These are phyloP conservation scores for Micrasema longulum DNA, from an alignment of 1,140 invertebrate genomes.

Conservation along the genomic window DNA sequence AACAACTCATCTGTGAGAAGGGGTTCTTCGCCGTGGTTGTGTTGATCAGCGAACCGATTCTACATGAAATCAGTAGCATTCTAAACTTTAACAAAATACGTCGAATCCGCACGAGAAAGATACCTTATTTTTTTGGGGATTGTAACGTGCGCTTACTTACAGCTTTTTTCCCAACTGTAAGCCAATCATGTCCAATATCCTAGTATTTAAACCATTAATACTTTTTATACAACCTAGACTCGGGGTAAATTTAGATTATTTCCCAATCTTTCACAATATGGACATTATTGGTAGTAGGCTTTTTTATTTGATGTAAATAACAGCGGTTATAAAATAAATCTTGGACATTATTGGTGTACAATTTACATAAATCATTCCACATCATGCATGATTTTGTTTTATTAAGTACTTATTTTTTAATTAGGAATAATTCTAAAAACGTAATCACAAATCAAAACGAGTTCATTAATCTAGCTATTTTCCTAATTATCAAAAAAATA, in stretches of 20 bases:
- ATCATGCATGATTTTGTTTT: no score
- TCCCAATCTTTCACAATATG: slow-evolving; percentile 14
- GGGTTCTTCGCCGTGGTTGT: slow-evolving; percentile 29
- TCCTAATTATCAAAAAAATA: no score
- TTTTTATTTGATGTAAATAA: neutral
- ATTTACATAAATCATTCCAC: no score
- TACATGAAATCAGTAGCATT: no score
- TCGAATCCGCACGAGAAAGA: no score
- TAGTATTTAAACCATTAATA: neutral
- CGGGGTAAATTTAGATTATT: neutral
- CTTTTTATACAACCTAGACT: neutral
- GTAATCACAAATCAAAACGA: no score
- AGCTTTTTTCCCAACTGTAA: slow-evolving; percentile 26
- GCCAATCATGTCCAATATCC: slow-evolving; percentile 30
- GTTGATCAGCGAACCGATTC: neutral
- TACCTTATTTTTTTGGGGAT: no score
- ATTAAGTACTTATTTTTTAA: no score
- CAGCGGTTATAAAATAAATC: neutral
- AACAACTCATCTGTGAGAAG: slow-evolving; percentile 16
- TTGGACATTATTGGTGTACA: neutral
- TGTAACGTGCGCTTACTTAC: no score
- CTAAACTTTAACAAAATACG: no score
- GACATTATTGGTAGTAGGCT: slow-evolving; percentile 36
- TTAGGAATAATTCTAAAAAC: no score
- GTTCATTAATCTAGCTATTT: no score